Conservation (phyloP, 2,797 vertebrate species). For the Cryptoprocta ferox region DNA sequence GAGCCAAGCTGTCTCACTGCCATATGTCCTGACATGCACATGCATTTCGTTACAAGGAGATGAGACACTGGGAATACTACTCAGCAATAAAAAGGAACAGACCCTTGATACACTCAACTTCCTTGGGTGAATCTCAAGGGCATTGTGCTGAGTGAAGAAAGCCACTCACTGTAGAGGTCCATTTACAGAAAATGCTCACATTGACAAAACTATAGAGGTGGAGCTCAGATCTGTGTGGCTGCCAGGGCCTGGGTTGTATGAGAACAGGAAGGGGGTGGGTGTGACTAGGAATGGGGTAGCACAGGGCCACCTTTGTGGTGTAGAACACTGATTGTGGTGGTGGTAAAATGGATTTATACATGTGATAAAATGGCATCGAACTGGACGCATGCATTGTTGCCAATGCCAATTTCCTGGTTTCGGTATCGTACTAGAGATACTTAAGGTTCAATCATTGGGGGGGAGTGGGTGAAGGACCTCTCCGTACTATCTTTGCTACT, state of each 20-base stretch:
- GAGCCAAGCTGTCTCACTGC: neutral
- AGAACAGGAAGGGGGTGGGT: too few species aligned
- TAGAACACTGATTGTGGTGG: neutral
- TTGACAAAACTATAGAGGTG: neutral
- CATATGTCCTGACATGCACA: rapidly evolving
- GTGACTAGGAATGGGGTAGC: neutral
- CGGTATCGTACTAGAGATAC: neutral
- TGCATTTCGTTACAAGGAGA: neutral
- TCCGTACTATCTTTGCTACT: neutral
- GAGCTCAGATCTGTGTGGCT: neutral
- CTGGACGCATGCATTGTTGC: rapidly evolving
- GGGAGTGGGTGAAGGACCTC: neutral
- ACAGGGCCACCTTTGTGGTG: neutral
- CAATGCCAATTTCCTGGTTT: neutral
- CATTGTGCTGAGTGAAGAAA: neutral
- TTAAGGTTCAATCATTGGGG: neutral
- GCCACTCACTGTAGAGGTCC: neutral
- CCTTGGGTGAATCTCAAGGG: neutral
- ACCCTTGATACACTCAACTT: rapidly evolving
- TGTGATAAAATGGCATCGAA: rapidly evolving
- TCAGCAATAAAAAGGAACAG: neutral
- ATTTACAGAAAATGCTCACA: neutral
- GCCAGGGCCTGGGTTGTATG: neutral
- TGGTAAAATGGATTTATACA: rapidly evolving
- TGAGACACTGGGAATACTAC: neutral